A percentile compares a stretch with the other conserved stretches of the same genome.
phyloP scores from a whole-genome alignment of 2,113 vertebrate species.

The Laticauda colubrina region DNA sequence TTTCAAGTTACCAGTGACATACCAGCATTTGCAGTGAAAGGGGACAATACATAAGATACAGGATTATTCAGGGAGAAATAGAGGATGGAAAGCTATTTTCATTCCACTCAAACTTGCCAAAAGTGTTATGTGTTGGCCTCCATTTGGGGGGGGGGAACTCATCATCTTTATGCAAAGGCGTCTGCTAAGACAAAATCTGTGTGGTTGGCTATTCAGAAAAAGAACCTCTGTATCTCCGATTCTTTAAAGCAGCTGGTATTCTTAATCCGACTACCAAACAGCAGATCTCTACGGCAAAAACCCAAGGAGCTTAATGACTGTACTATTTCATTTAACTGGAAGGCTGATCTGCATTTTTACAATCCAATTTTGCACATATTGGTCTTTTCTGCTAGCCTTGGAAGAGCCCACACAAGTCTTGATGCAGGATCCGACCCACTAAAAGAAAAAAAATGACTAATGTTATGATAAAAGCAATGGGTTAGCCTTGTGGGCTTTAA shows the following conservation, averaged over 20 bases:
- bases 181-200: neutral
- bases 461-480: conserved; percentile 50
- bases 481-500: conserved; percentile 46
- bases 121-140: neutral
- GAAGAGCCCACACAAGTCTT: neutral
- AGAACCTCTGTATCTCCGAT: neutral
- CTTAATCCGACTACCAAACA: neutral
- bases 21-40: neutral
- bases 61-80: neutral
- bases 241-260: neutral
- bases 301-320: conserved; percentile 17
- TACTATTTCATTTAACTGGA: conserved; percentile 25
- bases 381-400: conserved; percentile 36
- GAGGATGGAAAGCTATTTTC: neutral
- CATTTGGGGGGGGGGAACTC: too few relatives aligned
- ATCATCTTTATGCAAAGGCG: neutral
- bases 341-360: conserved; percentile 38
- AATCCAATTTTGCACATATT: conserved; percentile 45
- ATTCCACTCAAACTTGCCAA: neutral
- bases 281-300: conserved; percentile 14
- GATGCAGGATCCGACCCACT: conserved; percentile 7
- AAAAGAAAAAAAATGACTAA: conserved; percentile 34
- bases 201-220: neutral
- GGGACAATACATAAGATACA: neutral
- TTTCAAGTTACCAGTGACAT: neutral